Conservation (phyloP, 2,113 vertebrate species). For the Hippopotamus amphibius region DNA sequence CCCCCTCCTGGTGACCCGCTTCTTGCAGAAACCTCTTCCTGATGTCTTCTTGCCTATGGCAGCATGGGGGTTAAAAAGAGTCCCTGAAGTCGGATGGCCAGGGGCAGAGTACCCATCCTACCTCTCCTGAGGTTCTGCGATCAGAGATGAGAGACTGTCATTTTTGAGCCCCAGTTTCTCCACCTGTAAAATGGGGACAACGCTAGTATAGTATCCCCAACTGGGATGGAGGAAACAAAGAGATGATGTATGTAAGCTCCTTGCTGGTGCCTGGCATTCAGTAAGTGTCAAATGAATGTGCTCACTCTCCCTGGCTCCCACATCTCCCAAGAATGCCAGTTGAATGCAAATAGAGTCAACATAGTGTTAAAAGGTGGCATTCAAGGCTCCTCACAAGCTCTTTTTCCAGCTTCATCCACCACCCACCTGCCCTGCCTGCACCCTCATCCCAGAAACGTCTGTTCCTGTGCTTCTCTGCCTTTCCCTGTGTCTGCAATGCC, state of each 20-base stretch:
- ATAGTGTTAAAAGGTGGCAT: not conserved
- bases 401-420: not conserved
- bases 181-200: constrained; percentile 50
- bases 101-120: not conserved
- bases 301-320: constrained; percentile 9
- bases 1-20: constrained; percentile 69
- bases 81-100: not conserved
- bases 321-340: not conserved
- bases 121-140: not conserved
- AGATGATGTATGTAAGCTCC: not conserved
- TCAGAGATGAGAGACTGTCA: not conserved
- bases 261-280: constrained; percentile 16
- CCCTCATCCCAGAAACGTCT: not conserved
- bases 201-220: not conserved
- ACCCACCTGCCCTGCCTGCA: not conserved
- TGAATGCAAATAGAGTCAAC: not conserved
- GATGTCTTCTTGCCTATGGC: not conserved
- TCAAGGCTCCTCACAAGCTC: not conserved
- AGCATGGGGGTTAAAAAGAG: constrained; percentile 31
- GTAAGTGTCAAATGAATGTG: constrained; percentile 53
- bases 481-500: not conserved
- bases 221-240: not conserved
- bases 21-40: not conserved
- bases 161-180: not conserved
- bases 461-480: not conserved